phyloP scores from a whole-genome alignment of 2,888 invertebrate species.

The Eupelmus urozonus region DNA sequence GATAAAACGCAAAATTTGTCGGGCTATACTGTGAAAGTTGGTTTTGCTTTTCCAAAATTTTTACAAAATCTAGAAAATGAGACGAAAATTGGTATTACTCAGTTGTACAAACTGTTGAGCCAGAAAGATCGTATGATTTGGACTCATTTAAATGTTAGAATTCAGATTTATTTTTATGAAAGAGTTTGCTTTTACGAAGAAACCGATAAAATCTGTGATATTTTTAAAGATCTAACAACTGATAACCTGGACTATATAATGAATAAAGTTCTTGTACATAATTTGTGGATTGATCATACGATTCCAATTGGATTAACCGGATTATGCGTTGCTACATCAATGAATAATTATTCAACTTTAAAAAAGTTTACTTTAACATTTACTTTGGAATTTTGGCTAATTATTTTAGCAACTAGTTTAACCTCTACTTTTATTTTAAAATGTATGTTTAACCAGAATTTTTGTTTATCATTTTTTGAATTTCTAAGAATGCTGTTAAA shows the following conservation, averaged over 20 bases:
- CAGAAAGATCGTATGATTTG: conserved; percentile 1
- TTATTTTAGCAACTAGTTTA: neutral
- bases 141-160: conserved; percentile 9
- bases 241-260: conserved; percentile 10
- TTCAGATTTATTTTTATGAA: neutral
- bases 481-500: neutral
- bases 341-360: neutral
- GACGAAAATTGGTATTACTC: no score
- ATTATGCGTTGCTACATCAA: conserved; percentile 5
- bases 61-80: no score
- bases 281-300: conserved; percentile 22
- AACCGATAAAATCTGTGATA: neutral
- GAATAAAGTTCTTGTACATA: neutral
- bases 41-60: neutral
- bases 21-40: conserved; percentile 5
- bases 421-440: conserved; percentile 1
- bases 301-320: neutral
- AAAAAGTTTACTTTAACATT: conserved; percentile 6
- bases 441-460: neutral
- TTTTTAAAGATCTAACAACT: conserved; percentile 6
- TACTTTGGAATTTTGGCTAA: neutral
- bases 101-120: neutral
- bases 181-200: neutral
- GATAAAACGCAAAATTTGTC: conserved; percentile 4
- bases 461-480: conserved; percentile 2